Conservation (phyloP, 1,140 invertebrate species). For the Glomeris maerens region DNA sequence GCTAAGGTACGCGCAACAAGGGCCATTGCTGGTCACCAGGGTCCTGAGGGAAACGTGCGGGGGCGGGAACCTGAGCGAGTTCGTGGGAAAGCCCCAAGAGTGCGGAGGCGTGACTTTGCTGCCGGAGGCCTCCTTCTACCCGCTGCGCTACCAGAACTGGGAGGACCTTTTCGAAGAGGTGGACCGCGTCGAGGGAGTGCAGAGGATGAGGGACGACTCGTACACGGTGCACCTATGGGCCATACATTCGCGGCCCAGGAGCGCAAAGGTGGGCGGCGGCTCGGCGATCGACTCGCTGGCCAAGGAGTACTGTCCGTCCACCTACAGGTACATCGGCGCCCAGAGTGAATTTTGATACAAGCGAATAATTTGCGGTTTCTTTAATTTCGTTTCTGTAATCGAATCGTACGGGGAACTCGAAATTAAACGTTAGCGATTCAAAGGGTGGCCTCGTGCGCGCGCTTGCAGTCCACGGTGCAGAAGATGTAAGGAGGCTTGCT, state of each 20-base stretch:
- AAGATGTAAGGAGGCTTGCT: conserved; percentile 20
- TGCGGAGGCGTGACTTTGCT: background rate
- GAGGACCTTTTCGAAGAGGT: background rate
- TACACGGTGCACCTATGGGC: background rate
- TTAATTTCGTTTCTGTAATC: too few relatives aligned
- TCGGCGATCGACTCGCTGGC: too few relatives aligned
- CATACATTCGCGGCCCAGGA: background rate
- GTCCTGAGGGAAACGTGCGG: background rate
- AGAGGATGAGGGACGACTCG: background rate
- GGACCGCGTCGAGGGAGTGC: background rate
- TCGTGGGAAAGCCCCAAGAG: background rate
- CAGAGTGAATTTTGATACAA: too few relatives aligned
- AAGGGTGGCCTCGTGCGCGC: too few relatives aligned
- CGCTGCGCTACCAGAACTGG: background rate
- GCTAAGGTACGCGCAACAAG: background rate
- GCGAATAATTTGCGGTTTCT: too few relatives aligned
- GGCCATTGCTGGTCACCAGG: background rate
- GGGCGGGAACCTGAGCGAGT: background rate
- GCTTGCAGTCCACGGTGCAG: conserved; percentile 39
- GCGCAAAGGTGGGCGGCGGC: too few relatives aligned
- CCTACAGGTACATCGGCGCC: too few relatives aligned
- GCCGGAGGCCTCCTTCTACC: background rate
- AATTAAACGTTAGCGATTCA: too few relatives aligned
- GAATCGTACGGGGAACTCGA: too few relatives aligned
- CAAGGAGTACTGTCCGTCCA: too few relatives aligned